Evolutionary conservation across 2,888 invertebrate genomes (phyloP).

Genomic region (Synanthedon formicaeformis): DNA sequence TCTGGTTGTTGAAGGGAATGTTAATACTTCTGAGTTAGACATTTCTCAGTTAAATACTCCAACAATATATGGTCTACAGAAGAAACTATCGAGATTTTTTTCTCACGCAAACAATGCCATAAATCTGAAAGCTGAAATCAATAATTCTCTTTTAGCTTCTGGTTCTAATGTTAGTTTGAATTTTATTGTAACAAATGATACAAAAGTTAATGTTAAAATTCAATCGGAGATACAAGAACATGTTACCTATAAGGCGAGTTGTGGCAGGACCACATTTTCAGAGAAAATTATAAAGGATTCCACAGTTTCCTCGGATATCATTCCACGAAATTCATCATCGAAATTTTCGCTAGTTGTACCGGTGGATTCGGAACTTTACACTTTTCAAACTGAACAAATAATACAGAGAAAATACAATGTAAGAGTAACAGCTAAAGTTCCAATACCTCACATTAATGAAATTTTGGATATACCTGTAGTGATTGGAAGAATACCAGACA

Average conservation of each 20-base stretch:
- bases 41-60: too few species aligned
- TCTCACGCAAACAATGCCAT: background rate
- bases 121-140: slow-evolving; percentile 1
- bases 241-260: slow-evolving; percentile 2
- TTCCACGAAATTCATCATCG: background rate
- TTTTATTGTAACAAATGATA: slow-evolving; percentile 2
- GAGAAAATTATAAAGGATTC: slow-evolving; percentile 1
- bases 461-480: slow-evolving; percentile 3
- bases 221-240: slow-evolving; percentile 1
- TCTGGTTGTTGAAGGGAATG: background rate
- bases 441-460: slow-evolving; percentile 5
- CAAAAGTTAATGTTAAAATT: slow-evolving; percentile 1
- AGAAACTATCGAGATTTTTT: background rate
- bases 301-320: background rate
- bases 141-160: slow-evolving; percentile 4
- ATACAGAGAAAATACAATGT: slow-evolving; percentile 3
- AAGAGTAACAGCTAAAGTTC: slow-evolving; percentile 1
- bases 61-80: background rate
- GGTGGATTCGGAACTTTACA: slow-evolving; percentile 3
- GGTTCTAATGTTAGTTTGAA: slow-evolving; percentile 4
- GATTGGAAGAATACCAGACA: slow-evolving; percentile 1
- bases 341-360: slow-evolving; percentile 1
- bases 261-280: background rate
- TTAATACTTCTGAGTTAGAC: background rate
- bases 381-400: slow-evolving; percentile 5